These are phyloP conservation scores for Chalcis sispes DNA, from an alignment of 2,888 invertebrate genomes.

Conservation along the genomic window DNA sequence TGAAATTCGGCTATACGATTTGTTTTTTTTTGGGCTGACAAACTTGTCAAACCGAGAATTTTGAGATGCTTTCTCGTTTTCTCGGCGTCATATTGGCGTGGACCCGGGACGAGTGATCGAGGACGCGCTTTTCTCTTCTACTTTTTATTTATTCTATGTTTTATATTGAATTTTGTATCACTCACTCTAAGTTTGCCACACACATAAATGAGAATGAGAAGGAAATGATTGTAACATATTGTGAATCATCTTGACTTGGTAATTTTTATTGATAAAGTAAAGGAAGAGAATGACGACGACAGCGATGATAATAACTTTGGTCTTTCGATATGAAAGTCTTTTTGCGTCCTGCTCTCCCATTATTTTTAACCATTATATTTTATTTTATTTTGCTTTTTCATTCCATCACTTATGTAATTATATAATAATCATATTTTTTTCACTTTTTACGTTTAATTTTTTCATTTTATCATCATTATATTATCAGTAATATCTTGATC, in stretches of 20 bases:
- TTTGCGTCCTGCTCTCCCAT: background rate
- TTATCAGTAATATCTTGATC: slow-evolving; percentile 7
- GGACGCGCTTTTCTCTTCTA: slow-evolving; percentile 4
- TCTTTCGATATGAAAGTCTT: slow-evolving; percentile 17
- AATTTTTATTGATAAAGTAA: slow-evolving; percentile 10
- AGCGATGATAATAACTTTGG: slow-evolving; percentile 16
- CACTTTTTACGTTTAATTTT: slow-evolving; percentile 7
- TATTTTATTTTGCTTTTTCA: background rate
- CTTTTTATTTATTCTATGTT: background rate
- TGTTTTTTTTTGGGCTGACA: background rate
- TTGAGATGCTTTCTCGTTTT: background rate
- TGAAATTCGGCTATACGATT: slow-evolving; percentile 25
- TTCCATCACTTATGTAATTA: too few relatives aligned
- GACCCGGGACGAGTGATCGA: background rate
- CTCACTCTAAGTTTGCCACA: background rate
- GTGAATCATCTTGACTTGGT: background rate
- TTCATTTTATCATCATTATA: background rate
- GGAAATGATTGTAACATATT: slow-evolving; percentile 8
- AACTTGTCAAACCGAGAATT: background rate
- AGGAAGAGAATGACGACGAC: background rate
- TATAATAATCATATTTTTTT: slow-evolving; percentile 12
- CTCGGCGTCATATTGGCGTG: slow-evolving; percentile 1
- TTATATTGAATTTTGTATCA: background rate
- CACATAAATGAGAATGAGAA: slow-evolving; percentile 1
- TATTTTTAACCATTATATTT: background rate